A percentile compares a stretch with the other conserved stretches of the same genome.
Conservation (phyloP, 2,888 invertebrate genomes). For the Clepsis dumicolana region DNA sequence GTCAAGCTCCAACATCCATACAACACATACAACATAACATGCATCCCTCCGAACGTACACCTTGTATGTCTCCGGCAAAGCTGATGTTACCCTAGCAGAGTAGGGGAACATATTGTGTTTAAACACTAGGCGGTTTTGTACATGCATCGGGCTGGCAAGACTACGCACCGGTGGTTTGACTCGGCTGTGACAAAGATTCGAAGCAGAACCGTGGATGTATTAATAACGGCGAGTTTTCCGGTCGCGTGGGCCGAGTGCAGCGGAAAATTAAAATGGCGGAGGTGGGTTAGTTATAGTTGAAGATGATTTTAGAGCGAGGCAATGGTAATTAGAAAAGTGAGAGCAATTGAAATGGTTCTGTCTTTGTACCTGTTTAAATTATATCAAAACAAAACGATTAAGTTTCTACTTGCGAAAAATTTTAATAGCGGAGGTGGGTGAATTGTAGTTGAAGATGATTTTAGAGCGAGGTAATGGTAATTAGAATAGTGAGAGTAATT, state of each 20-base stretch:
- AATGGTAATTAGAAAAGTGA: background rate
- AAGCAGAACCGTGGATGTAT: constrained; percentile 72
- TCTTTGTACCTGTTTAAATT: too few species aligned
- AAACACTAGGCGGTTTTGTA: constrained; percentile 59
- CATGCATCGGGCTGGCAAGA: constrained; percentile 78
- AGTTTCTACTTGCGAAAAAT: too few species aligned
- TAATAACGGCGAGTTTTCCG: constrained; percentile 76
- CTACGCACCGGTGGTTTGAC: constrained; percentile 76
- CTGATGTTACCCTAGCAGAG: constrained; percentile 43
- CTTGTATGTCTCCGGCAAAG: constrained; percentile 12
- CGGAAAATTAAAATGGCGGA: constrained; percentile 31
- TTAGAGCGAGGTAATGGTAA: background rate
- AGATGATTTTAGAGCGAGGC: background rate
- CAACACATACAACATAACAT: constrained; percentile 46
- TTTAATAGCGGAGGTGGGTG: constrained; percentile 29
- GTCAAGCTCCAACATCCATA: constrained; percentile 72
- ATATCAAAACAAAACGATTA: too few species aligned
- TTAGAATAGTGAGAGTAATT: background rate
- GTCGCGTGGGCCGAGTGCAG: constrained; percentile 55
- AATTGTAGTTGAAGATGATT: constrained; percentile 16
- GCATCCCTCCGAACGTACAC: constrained; percentile 47
- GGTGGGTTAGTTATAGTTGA: constrained; percentile 34
- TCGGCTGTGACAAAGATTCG: constrained; percentile 81
- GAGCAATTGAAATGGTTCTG: too few species aligned
- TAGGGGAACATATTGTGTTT: constrained; percentile 40